Conservation (phyloP, 2,888 invertebrate species). For the Chesias legatella region DNA sequence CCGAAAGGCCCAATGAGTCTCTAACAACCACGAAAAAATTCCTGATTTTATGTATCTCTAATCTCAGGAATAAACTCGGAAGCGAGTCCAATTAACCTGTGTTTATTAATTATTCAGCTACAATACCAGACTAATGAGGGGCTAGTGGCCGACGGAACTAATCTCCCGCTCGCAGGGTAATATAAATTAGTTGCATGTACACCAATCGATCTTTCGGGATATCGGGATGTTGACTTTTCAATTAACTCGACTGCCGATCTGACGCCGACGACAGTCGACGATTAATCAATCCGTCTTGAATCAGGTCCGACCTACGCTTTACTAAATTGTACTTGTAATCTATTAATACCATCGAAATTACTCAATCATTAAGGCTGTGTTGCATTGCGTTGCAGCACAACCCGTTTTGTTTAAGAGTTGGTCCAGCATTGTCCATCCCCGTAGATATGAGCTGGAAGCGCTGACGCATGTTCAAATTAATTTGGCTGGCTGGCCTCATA, state of each 20-base stretch:
- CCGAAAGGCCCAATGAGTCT: no score
- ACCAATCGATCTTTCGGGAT: slow-evolving; percentile 58
- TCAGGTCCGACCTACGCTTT: slow-evolving; percentile 38
- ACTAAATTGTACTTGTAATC: slow-evolving; percentile 40
- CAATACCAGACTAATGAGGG: slow-evolving; percentile 8
- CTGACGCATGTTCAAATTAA: no score
- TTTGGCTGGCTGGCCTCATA: no score
- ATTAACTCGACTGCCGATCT: slow-evolving; percentile 67
- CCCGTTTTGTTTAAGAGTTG: no score
- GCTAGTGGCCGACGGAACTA: background rate
- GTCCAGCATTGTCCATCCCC: no score
- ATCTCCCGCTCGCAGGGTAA: slow-evolving; percentile 11
- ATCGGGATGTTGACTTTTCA: slow-evolving; percentile 77
- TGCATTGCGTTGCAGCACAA: background rate
- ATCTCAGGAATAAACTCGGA: no score
- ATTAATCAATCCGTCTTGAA: slow-evolving; percentile 58
- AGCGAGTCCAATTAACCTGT: no score
- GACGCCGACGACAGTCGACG: slow-evolving; percentile 50
- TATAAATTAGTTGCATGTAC: slow-evolving; percentile 56
- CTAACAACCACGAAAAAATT: no score
- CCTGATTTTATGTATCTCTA: no score
- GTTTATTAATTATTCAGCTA: background rate
- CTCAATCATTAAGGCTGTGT: slow-evolving; percentile 23
- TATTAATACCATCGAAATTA: slow-evolving; percentile 25
- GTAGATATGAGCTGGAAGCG: no score